Evolutionary conservation across 2,113 vertebrate species (phyloP), one percentile per base, ranked within the genome.

Genomic region (Sardina pilchardus): DNA sequence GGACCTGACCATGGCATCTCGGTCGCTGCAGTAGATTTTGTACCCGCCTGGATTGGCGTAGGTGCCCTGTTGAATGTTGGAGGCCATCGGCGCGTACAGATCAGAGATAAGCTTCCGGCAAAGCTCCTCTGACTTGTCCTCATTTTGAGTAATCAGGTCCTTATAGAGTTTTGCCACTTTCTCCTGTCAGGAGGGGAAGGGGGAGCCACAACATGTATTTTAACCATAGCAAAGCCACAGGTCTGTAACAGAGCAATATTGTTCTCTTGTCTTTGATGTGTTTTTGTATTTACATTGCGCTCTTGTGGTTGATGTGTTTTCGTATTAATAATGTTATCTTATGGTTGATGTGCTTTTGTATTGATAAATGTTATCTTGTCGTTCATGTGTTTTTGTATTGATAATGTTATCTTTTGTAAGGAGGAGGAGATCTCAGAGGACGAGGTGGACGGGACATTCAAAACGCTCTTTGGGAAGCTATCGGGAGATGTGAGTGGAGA

Each of bases 401-500:
- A 4, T 63, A n/a, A 8, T 42, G 1, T 34, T 1, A 26, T 4
- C 63, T 10, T 34, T 56, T 80, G 7, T 84, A 4, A 4, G 4
- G 4, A 94, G 93, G 83, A 91, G 0, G 83, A 92, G 12, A 84
- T 93, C 1, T 39, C 84, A 1, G 91, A 92, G 82, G 89, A 85
- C 5, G 90, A 93, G 0, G 86, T 93, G 39, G 93, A 90, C 45
- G 88, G 86, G 4, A 89, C 84, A 0, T 94, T 94, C 88, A 88
- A 80, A 19, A 0, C 0, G 16, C 88, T 93, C 71, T 93, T 93
- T 81, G 85, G 82, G 17, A 89, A 94, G 82, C 90, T 94, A 71
- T 93, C 94, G 0, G 93, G 91, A 86, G 63, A 16, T 82, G 94
- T 94, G 87, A 92, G 90, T 83, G 50, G 14, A 56, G 50, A n/a